Percentiles rank a stretch among this genome's conserved stretches.
Conservation (phyloP, 2,888 invertebrate species). For the Lochmaea capreae region DNA sequence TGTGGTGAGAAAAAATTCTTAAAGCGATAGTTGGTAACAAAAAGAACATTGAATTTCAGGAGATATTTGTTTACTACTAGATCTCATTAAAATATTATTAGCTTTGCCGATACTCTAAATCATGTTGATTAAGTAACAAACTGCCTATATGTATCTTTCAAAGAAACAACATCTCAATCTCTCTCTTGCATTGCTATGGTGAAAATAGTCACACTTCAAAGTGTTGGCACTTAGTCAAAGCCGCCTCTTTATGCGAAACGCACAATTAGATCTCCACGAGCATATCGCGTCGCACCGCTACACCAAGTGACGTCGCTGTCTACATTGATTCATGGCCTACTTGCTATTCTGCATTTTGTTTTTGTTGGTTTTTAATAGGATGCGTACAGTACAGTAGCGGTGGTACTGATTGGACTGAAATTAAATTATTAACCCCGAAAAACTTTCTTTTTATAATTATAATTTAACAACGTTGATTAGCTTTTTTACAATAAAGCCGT, state of each 20-base stretch:
- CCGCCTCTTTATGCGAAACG: constrained; percentile 46
- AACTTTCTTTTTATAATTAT: too few relatives aligned
- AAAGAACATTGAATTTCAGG: too few relatives aligned
- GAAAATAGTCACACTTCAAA: constrained; percentile 55
- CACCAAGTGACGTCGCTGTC: constrained; percentile 55
- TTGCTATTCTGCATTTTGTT: constrained; percentile 43
- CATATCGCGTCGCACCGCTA: constrained; percentile 61
- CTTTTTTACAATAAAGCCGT: too few relatives aligned
- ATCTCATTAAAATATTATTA: too few relatives aligned
- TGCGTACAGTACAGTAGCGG: neutral
- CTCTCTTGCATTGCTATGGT: constrained; percentile 27
- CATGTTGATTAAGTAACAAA: constrained; percentile 29
- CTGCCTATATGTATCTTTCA: constrained; percentile 32
- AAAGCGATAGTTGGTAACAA: too few relatives aligned
- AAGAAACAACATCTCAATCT: constrained; percentile 7
- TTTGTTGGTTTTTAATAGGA: neutral
- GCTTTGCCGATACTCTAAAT: neutral
- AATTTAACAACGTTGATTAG: too few relatives aligned
- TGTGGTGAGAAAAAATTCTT: too few relatives aligned
- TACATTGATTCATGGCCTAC: constrained; percentile 51
- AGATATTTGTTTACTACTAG: too few relatives aligned
- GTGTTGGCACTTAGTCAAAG: constrained; percentile 51
- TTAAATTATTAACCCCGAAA: too few relatives aligned
- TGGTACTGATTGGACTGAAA: neutral
- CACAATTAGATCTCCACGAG: constrained; percentile 59